phyloP scores from a whole-genome alignment of 2,113 vertebrate species.

The Notiomystis cincta region DNA sequence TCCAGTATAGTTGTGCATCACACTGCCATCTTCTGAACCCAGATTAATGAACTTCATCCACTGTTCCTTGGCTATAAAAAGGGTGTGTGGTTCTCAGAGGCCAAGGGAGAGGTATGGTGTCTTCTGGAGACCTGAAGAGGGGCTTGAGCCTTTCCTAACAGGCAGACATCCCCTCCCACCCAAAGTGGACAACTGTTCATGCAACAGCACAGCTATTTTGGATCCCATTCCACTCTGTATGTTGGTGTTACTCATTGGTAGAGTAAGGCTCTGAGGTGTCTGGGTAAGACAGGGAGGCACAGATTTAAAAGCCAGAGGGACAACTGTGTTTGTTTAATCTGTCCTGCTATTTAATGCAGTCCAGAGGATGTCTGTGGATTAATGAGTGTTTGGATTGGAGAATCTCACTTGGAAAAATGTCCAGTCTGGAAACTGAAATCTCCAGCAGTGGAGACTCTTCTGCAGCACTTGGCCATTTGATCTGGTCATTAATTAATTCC shows the following conservation, averaged over 20 bases:
- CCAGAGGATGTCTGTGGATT: neutral
- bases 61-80: neutral
- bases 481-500: neutral
- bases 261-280: neutral
- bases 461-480: neutral
- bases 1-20: neutral
- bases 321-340: neutral
- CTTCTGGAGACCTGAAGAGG: neutral
- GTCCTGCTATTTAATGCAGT: neutral
- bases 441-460: neutral
- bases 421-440: neutral
- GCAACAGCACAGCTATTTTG: neutral
- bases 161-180: neutral
- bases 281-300: neutral
- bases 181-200: neutral
- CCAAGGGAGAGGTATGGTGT: neutral
- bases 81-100: neutral
- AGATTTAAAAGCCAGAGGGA: neutral
- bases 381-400: neutral
- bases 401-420: neutral
- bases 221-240: neutral
- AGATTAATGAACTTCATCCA: neutral
- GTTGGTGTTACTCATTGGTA: neutral
- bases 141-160: neutral
- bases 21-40: neutral